A percentile compares a stretch with the other conserved stretches of the same genome.
phyloP scores from a whole-genome alignment of 2,888 invertebrate species.

The Dorcus hopei region DNA sequence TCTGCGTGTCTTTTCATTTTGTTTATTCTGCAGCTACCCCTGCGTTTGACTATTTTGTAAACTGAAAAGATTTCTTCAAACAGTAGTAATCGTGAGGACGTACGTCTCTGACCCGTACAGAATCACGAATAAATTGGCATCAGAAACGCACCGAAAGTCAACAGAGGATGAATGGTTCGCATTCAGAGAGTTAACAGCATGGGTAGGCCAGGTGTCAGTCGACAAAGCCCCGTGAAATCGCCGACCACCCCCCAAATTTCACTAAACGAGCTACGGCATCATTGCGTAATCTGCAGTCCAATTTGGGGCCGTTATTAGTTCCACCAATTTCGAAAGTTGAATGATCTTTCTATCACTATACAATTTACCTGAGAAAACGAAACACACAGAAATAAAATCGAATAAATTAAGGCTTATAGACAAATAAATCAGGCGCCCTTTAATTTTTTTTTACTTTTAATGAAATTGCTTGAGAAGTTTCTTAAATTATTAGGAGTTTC shows the following conservation, averaged over 20 bases:
- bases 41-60: no score
- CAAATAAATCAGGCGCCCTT: no score
- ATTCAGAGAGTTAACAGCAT: slow-evolving; percentile 42
- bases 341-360: no score
- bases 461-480: no score
- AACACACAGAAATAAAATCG: no score
- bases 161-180: slow-evolving; percentile 27
- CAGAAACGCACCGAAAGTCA: slow-evolving; percentile 32
- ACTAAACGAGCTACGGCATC: not conserved
- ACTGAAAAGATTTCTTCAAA: no score
- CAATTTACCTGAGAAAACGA: no score
- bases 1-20: slow-evolving; percentile 23
- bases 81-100: not conserved
- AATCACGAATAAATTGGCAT: slow-evolving; percentile 1
- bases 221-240: slow-evolving; percentile 45
- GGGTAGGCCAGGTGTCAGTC: slow-evolving; percentile 49
- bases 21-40: slow-evolving; percentile 12
- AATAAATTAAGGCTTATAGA: no score
- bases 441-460: no score
- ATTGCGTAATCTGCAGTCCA: not conserved
- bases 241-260: slow-evolving; percentile 38
- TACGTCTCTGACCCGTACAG: not conserved
- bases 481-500: no score
- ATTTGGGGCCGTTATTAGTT: no score
- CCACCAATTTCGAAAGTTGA: no score